phyloP scores from a whole-genome alignment of 2,888 invertebrate genomes.

The Chouioia cunea region DNA sequence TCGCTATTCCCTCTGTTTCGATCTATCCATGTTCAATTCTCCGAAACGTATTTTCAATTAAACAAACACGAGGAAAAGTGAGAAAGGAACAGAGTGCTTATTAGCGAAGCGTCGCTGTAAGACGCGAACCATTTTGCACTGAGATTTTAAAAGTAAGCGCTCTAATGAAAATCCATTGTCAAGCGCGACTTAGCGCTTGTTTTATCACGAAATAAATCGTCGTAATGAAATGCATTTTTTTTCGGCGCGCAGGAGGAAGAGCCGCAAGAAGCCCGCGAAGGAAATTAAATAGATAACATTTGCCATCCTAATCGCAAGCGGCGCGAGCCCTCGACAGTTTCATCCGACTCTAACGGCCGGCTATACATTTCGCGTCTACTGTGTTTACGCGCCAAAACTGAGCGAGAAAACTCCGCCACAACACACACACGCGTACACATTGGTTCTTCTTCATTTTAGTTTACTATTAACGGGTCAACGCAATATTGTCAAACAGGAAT shows the following conservation, averaged over 20 bases:
- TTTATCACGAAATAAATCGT: constrained; percentile 37
- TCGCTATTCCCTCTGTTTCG: too few species aligned
- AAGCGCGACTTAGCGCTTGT: neutral
- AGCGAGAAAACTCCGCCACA: constrained; percentile 1
- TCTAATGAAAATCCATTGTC: constrained; percentile 21
- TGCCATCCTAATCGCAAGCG: constrained; percentile 54
- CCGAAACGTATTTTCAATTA: too few species aligned
- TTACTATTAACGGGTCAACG: too few species aligned
- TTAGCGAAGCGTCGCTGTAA: too few species aligned
- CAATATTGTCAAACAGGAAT: too few species aligned
- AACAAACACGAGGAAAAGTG: too few species aligned
- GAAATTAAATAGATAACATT: constrained; percentile 61
- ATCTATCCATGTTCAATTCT: too few species aligned
- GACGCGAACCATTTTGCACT: too few species aligned
- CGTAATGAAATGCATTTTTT: constrained; percentile 40
- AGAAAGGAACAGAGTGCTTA: too few species aligned
- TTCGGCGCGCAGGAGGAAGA: constrained; percentile 14
- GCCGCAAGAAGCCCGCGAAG: constrained; percentile 48
- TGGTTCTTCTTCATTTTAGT: too few species aligned
- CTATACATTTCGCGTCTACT: constrained; percentile 55
- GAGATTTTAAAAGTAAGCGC: constrained; percentile 3
- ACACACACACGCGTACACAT: neutral
- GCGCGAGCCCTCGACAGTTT: constrained; percentile 51
- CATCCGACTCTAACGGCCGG: constrained; percentile 53
- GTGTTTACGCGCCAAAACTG: constrained; percentile 5